A percentile compares a stretch with the other conserved stretches of the same genome.
These are phyloP conservation scores for Dasypolia templi DNA, from an alignment of 2,888 invertebrate genomes.

Conservation along the genomic window DNA sequence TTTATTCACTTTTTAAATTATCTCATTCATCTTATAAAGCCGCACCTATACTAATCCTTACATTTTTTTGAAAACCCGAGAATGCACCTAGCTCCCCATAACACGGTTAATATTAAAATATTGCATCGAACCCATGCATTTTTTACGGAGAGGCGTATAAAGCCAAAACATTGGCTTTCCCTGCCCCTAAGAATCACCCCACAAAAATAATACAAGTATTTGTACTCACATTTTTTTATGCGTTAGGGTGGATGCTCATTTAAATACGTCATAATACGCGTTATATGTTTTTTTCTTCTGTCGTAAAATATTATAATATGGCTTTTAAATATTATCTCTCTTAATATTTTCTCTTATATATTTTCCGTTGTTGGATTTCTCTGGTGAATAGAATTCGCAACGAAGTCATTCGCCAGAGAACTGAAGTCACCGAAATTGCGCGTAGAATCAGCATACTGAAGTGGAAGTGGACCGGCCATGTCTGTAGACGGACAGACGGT, in stretches of 20 bases:
- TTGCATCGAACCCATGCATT: slow-evolving; percentile 88
- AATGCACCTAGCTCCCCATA: slow-evolving; percentile 86
- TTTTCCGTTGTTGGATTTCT: too few species aligned
- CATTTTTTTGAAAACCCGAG: slow-evolving; percentile 73
- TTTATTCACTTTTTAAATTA: background rate
- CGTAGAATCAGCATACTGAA: too few species aligned
- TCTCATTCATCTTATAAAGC: slow-evolving; percentile 34
- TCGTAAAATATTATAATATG: slow-evolving; percentile 63
- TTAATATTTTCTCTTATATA: slow-evolving; percentile 33
- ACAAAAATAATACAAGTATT: slow-evolving; percentile 88
- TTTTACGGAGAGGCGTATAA: slow-evolving; percentile 81
- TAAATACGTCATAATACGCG: slow-evolving; percentile 79
- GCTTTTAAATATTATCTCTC: slow-evolving; percentile 57
- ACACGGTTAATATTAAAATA: slow-evolving; percentile 90
- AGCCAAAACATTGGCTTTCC: slow-evolving; percentile 88
- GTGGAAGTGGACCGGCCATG: too few species aligned
- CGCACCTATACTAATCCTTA: slow-evolving; percentile 72
- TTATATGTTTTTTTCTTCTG: slow-evolving; percentile 69
- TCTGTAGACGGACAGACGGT: too few species aligned
- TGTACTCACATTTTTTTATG: slow-evolving; percentile 85
- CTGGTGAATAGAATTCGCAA: too few species aligned
- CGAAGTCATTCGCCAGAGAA: too few species aligned
- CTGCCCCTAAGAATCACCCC: slow-evolving; percentile 80
- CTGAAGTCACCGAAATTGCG: too few species aligned
- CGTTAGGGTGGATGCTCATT: slow-evolving; percentile 79